These are phyloP conservation scores for Darwinula stevensoni DNA, from an alignment of 2,888 invertebrate genomes.

Conservation along the genomic window DNA sequence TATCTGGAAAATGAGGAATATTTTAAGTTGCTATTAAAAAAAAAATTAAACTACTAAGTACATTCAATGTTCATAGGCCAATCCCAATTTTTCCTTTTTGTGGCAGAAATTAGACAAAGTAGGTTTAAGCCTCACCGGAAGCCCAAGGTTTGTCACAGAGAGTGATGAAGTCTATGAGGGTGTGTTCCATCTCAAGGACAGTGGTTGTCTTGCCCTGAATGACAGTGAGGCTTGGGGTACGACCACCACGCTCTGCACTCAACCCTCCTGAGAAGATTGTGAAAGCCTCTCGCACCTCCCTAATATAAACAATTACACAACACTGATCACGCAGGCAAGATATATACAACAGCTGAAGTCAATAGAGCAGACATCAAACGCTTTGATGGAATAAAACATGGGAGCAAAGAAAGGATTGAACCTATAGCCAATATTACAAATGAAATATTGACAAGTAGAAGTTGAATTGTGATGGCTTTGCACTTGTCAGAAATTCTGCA, in stretches of 20 bases:
- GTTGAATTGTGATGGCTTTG: too few species aligned
- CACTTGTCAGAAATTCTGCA: too few species aligned
- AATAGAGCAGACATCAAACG: too few species aligned
- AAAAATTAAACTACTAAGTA: too few species aligned
- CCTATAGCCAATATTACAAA: too few species aligned
- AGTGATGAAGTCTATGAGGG: constrained; percentile 84
- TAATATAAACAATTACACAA: background rate
- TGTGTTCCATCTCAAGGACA: constrained; percentile 96
- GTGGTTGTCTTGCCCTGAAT: constrained; percentile 87
- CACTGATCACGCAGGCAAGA: background rate
- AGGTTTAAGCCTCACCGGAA: constrained; percentile 34
- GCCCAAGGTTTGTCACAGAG: constrained; percentile 81
- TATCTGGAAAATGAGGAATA: too few species aligned
- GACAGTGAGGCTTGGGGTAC: constrained; percentile 78
- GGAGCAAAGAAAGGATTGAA: too few species aligned
- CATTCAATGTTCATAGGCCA: background rate
- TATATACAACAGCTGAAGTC: background rate
- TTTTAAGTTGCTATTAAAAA: too few species aligned
- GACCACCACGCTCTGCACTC: constrained; percentile 59
- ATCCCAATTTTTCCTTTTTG: background rate
- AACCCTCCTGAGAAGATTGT: constrained; percentile 92
- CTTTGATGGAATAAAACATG: too few species aligned
- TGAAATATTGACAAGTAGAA: too few species aligned
- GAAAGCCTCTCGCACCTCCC: constrained; percentile 42
- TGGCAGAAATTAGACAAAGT: background rate